These are phyloP conservation scores for Menura novaehollandiae DNA, from an alignment of 2,113 vertebrate species.

Conservation along the genomic window DNA sequence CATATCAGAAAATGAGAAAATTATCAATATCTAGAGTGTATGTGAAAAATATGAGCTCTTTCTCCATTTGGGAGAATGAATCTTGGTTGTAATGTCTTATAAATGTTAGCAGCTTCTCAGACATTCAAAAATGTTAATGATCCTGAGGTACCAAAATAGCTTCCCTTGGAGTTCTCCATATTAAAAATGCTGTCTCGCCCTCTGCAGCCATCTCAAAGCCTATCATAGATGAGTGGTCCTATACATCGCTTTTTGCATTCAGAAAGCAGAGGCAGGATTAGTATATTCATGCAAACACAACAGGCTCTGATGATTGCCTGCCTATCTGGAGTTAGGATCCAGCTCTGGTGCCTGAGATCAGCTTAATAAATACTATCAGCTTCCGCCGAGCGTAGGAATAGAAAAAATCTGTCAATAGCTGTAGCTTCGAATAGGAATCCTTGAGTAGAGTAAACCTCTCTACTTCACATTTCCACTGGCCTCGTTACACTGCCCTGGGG, in stretches of 20 bases:
- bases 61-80: not conserved
- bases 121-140: not conserved
- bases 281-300: not conserved
- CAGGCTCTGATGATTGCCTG: constrained; percentile 2
- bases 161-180: not conserved
- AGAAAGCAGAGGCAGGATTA: not conserved
- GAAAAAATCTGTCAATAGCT: not conserved
- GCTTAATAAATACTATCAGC: constrained; percentile 17
- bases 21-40: constrained; percentile 2
- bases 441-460: not conserved
- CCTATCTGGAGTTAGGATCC: not conserved
- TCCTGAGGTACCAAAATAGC: not conserved
- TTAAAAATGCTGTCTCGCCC: not conserved
- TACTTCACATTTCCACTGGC: not conserved
- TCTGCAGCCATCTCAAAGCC: not conserved
- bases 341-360: not conserved
- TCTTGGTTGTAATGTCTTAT: not conserved
- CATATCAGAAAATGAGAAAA: constrained; percentile 61
- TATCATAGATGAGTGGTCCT: not conserved
- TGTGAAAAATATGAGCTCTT: constrained; percentile 20
- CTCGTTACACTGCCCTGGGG: accelerated
- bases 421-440: not conserved
- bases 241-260: not conserved
- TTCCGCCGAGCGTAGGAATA: not conserved
- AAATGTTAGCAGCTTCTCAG: constrained; percentile 29